Evolutionary conservation across 2,797 vertebrate genomes (phyloP).

Genomic region (Ateles fusciceps): DNA sequence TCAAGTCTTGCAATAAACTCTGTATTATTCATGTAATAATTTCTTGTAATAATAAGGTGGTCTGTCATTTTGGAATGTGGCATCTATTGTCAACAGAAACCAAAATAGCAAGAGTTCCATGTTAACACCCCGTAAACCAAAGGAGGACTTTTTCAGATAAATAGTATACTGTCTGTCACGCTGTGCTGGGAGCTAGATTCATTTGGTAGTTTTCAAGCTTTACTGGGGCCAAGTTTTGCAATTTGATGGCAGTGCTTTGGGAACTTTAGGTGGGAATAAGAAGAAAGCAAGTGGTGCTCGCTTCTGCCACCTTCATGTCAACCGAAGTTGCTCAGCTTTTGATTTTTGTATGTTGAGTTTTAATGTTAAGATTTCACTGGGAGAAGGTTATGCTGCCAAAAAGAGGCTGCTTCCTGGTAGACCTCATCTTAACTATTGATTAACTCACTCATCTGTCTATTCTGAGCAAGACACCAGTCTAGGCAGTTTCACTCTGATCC

Average conservation of each 20-base stretch:
- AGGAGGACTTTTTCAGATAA: background rate
- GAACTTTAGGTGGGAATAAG: background rate
- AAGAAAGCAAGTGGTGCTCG: background rate
- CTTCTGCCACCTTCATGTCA: background rate
- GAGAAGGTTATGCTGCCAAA: background rate
- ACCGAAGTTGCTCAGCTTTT: background rate
- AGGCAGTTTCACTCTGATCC: background rate
- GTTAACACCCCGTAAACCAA: background rate
- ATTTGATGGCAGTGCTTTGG: background rate
- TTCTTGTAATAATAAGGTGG: background rate
- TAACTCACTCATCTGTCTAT: background rate
- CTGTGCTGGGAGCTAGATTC: background rate
- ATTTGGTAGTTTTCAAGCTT: background rate
- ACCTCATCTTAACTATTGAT: background rate
- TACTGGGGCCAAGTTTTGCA: background rate
- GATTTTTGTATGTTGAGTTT: background rate
- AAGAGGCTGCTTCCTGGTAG: background rate
- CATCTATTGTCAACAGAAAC: background rate
- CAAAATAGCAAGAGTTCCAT: background rate
- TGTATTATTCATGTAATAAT: no score
- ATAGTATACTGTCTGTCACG: background rate
- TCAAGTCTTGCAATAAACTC: background rate
- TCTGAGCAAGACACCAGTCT: background rate
- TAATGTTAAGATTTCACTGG: background rate
- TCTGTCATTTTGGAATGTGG: background rate